Base-by-base conservation (phyloP, 2,113 vertebrate species). In the Melospiza melodia region DNA sequence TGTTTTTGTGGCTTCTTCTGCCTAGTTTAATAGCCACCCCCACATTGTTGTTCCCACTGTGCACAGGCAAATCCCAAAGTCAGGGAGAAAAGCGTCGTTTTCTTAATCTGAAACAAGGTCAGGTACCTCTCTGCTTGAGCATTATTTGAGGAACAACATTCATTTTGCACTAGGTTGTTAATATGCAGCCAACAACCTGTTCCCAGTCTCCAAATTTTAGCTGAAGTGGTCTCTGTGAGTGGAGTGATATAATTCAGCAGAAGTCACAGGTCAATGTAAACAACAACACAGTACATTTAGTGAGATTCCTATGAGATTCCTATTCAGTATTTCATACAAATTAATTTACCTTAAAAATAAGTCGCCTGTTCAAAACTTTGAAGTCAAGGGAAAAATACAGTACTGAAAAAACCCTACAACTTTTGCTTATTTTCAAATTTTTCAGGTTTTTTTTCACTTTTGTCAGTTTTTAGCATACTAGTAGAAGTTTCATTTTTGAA, bases 391-490 rank as follows among this genome's bases (percentile, higher is more conserved):
- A 20, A 86, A 89, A 84, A 41, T 13, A 25, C 18, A 21, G 3
- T 25, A 39, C 49, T 69, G 27, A 65, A 93, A 66, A 33, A 1
- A 0, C 23, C 0, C 7, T 31, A 46, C 10, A 87, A 8, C 39
- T 39, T 54, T 67, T 69, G 37, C n/a, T 58, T 77, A 33, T 7
- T 59, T 85, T 58, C 59, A 65, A 3, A 68, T 84, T 95, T 86
- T 11, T 80, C 11, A 33, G 19, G 68, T 22, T 5, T 28, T 81
- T 92, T 59, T 63, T 61, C 6, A 22, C 4, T 95, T 77, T 37
- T 88, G 8, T 39, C 12, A 71, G 21, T 48, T 93, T 84, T 43
- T 77, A 81, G 21, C 14, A 41, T 33, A 52, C 67, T 23, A 92
- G 41, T 12, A 91, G 76, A 75, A 85, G 15, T 15, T 84, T 22